Conservation (phyloP, 2,113 vertebrate genomes). For the Calcarius ornatus region DNA sequence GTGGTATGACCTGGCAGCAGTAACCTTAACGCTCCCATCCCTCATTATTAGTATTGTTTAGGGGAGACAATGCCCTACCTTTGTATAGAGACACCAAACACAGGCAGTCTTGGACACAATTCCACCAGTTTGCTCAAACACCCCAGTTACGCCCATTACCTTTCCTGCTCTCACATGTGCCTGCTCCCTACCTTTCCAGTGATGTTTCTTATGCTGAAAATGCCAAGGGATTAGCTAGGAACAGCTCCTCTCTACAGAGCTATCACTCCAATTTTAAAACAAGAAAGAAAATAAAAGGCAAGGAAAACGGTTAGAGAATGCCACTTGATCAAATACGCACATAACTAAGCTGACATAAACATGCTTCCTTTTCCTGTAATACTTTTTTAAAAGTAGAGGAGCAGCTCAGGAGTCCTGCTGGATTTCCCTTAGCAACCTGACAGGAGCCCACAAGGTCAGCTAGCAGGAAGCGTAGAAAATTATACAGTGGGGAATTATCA, state of each 20-base stretch:
- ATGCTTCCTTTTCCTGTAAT: conserved; percentile 63
- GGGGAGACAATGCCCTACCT: background rate
- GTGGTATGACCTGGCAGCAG: conserved; percentile 20
- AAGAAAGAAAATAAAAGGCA: background rate
- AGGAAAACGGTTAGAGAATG: background rate
- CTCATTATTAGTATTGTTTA: conserved; percentile 38
- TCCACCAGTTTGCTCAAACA: background rate
- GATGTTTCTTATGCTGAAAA: conserved; percentile 39
- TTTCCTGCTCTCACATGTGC: background rate
- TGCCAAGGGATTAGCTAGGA: conserved; percentile 37
- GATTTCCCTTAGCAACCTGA: conserved; percentile 83
- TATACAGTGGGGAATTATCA: conserved; percentile 84
- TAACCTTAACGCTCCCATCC: conserved; percentile 4
- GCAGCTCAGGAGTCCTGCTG: conserved; percentile 75
- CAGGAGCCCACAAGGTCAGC: conserved; percentile 84
- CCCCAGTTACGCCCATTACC: background rate
- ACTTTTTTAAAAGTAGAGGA: conserved; percentile 75
- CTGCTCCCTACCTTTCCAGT: background rate
- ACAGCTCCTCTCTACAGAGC: conserved; percentile 12
- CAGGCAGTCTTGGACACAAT: background rate
- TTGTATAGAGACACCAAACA: background rate
- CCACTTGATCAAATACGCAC: conserved; percentile 58
- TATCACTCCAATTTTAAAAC: background rate
- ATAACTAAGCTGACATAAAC: conserved; percentile 71
- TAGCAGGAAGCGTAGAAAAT: conserved; percentile 83